Conservation (phyloP, 2,888 invertebrate species). For the Sinohyriopsis cumingii region DNA sequence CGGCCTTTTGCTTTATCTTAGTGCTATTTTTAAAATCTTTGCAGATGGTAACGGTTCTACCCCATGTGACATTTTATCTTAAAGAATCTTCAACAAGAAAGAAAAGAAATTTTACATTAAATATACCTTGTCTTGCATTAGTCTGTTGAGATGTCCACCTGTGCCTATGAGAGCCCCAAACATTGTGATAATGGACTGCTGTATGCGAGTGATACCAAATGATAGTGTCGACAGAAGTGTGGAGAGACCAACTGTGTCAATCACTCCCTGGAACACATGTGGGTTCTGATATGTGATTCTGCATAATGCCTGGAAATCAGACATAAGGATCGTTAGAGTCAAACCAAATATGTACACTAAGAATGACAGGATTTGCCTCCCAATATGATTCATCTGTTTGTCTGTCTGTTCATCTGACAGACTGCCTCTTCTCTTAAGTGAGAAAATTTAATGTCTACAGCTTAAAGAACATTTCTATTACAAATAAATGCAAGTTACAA, state of each 20-base stretch:
- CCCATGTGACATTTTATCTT: too few species aligned
- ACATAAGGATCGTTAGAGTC: not conserved
- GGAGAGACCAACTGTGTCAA: slow-evolving; percentile 70
- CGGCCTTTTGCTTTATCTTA: too few species aligned
- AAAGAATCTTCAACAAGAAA: too few species aligned
- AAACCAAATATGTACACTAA: not conserved
- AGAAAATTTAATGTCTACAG: too few species aligned
- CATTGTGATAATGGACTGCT: slow-evolving; percentile 71
- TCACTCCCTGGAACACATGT: slow-evolving; percentile 67
- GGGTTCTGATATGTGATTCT: slow-evolving; percentile 66
- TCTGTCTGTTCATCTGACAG: too few species aligned
- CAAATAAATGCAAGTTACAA: too few species aligned
- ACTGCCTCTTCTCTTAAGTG: too few species aligned
- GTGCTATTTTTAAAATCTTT: too few species aligned
- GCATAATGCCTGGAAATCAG: slow-evolving; percentile 65
- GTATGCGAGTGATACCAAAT: slow-evolving; percentile 65
- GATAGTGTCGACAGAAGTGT: slow-evolving; percentile 64
- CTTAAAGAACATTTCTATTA: too few species aligned
- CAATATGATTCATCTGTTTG: too few species aligned
- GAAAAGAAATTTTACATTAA: not conserved
- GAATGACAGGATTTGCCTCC: not conserved
- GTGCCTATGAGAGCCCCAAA: slow-evolving; percentile 65
- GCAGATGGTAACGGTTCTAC: too few species aligned
- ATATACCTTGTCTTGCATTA: slow-evolving; percentile 68
- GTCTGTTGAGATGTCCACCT: slow-evolving; percentile 50